Percentiles rank a stretch among this genome's conserved stretches.
phyloP scores from a whole-genome alignment of 1,140 invertebrate genomes.

The Phymorhynchus buccinoides region DNA sequence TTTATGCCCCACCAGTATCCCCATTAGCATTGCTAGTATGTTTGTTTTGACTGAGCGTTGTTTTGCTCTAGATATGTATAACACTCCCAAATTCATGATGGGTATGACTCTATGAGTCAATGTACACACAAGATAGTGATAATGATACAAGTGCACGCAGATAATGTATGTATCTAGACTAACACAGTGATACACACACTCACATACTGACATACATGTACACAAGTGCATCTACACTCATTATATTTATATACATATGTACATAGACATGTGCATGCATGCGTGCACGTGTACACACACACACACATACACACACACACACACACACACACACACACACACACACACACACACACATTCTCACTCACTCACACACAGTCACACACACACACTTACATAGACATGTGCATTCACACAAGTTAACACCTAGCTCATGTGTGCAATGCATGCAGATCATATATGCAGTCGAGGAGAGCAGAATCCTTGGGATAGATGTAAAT shows the following conservation, averaged over 20 bases:
- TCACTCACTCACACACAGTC: too few species aligned
- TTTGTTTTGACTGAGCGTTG: neutral
- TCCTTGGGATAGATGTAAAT: too few species aligned
- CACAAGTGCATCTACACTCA: neutral
- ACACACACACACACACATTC: slow-evolving; percentile 18
- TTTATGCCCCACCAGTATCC: neutral
- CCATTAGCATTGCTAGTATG: neutral
- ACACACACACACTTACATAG: too few species aligned
- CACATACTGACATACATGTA: slow-evolving; percentile 1
- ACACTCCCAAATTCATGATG: neutral
- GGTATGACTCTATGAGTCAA: too few species aligned
- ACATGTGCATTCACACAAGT: slow-evolving; percentile 11
- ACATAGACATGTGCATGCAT: neutral
- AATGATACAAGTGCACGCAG: too few species aligned
- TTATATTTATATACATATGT: neutral
- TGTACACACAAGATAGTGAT: too few species aligned
- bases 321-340: neutral
- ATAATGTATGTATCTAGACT: too few species aligned
- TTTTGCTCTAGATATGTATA: too few species aligned
- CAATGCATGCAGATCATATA: too few species aligned
- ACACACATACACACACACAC: slow-evolving; percentile 27
- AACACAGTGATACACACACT: slow-evolving; percentile 2
- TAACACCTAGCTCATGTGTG: too few species aligned
- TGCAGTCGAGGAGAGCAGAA: too few species aligned
- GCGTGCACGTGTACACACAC: neutral